These are phyloP conservation scores for Scolopax mira DNA, from an alignment of 2,113 vertebrate genomes.

Conservation along the genomic window DNA sequence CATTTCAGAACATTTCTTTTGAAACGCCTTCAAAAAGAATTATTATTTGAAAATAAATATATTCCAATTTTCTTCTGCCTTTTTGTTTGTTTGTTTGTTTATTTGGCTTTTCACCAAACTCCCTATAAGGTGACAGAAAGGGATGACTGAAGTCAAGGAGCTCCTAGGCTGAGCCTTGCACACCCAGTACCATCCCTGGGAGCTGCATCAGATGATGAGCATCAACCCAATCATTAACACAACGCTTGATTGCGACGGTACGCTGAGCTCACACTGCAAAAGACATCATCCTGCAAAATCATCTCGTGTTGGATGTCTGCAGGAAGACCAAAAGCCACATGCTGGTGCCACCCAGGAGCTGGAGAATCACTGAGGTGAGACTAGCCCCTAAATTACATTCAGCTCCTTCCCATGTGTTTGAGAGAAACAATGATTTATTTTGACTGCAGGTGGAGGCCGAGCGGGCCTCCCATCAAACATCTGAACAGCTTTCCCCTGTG, in stretches of 20 bases:
- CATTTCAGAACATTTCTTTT: background rate
- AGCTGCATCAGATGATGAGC: background rate
- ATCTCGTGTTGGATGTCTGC: background rate
- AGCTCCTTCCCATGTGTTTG: background rate
- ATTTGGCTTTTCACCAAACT: background rate
- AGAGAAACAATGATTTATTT: background rate
- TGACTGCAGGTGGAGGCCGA: background rate
- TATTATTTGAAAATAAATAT: background rate
- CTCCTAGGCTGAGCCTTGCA: background rate
- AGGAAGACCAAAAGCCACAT: background rate
- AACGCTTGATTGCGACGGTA: background rate
- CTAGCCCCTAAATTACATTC: background rate
- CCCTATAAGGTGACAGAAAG: background rate
- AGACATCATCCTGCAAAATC: background rate
- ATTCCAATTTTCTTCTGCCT: background rate
- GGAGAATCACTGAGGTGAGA: background rate
- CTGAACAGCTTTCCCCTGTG: background rate
- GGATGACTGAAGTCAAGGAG: background rate
- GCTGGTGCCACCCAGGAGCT: background rate
- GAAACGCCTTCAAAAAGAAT: background rate
- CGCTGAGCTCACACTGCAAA: fast-evolving
- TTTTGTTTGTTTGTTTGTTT: background rate
- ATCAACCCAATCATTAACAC: background rate
- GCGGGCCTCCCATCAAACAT: background rate
- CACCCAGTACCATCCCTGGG: background rate